Conservation (phyloP, 1,140 invertebrate species). For the Aphelinus atriplicis region DNA sequence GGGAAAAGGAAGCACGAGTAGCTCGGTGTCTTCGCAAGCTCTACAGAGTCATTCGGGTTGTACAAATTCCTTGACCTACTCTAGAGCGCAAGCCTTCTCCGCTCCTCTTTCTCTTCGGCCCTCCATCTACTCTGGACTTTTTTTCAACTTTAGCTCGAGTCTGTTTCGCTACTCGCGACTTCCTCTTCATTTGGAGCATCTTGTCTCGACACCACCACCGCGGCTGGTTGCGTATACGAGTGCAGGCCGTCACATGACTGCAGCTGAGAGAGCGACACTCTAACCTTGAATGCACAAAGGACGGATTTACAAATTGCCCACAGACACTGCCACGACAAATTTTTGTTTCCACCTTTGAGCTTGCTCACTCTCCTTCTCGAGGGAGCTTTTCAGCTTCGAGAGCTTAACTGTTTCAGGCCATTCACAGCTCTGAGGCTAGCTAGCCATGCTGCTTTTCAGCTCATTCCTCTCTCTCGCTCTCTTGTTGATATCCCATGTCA, state of each 20-base stretch:
- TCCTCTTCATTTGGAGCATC: conserved; percentile 42
- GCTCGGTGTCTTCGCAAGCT: neutral
- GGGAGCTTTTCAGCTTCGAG: conserved; percentile 5
- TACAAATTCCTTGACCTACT: conserved; percentile 29
- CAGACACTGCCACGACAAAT: neutral
- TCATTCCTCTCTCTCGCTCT: neutral
- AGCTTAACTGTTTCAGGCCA: neutral
- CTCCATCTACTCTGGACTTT: neutral
- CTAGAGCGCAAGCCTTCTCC: neutral
- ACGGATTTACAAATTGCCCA: neutral
- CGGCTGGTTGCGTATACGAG: neutral
- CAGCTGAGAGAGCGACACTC: neutral
- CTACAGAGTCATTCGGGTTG: conserved; percentile 18
- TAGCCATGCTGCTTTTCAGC: conserved; percentile 1
- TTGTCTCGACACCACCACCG: neutral
- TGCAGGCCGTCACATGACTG: neutral
- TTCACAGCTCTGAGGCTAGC: neutral
- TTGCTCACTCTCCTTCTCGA: neutral
- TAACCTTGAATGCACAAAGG: conserved; percentile 18
- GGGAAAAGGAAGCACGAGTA: neutral
- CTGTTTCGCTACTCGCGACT: neutral
- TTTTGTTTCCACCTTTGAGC: neutral
- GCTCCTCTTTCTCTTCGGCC: conserved; percentile 15
- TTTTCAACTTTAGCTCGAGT: neutral
- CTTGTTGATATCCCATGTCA: no score